A percentile compares a stretch with the other conserved stretches of the same genome.
These are phyloP conservation scores for Drosophila borborema DNA, from an alignment of 2,888 invertebrate species.

Conservation along the genomic window DNA sequence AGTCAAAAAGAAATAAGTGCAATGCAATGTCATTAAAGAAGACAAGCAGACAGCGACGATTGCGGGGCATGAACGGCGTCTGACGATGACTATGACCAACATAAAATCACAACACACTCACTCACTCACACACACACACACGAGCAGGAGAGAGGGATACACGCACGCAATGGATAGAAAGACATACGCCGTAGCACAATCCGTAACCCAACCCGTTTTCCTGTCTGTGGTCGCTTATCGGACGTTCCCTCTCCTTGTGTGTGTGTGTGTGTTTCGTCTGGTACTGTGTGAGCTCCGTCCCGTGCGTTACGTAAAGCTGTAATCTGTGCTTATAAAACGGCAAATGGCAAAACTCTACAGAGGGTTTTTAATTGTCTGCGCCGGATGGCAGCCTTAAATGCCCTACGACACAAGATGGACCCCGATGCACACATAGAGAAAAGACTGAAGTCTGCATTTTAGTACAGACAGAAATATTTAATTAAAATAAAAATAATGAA, in stretches of 20 bases:
- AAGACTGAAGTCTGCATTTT: background rate
- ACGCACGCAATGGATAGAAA: slow-evolving; percentile 23
- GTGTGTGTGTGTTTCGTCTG: slow-evolving; percentile 44
- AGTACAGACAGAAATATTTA: background rate
- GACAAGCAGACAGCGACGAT: slow-evolving; percentile 66
- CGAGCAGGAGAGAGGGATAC: background rate
- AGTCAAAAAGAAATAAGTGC: slow-evolving; percentile 77
- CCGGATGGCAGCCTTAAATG: slow-evolving; percentile 79
- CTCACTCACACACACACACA: slow-evolving; percentile 18
- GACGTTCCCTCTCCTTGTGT: slow-evolving; percentile 37
- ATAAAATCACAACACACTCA: slow-evolving; percentile 74
- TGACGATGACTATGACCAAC: slow-evolving; percentile 68
- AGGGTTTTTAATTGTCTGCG: slow-evolving; percentile 79
- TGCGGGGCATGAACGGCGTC: slow-evolving; percentile 3
- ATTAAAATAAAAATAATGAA: background rate
- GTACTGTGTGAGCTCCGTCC: slow-evolving; percentile 2
- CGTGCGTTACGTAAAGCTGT: slow-evolving; percentile 79
- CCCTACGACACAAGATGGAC: slow-evolving; percentile 54
- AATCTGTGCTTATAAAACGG: slow-evolving; percentile 81
- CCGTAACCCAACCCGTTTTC: slow-evolving; percentile 43
- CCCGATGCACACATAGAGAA: slow-evolving; percentile 30
- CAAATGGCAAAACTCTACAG: slow-evolving; percentile 79
- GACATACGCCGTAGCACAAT: slow-evolving; percentile 43
- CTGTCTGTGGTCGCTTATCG: slow-evolving; percentile 69
- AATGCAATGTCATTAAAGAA: slow-evolving; percentile 79